Evolutionary conservation across 1,140 invertebrate genomes (phyloP).

Genomic region (Paraescarpia echinospica): DNA sequence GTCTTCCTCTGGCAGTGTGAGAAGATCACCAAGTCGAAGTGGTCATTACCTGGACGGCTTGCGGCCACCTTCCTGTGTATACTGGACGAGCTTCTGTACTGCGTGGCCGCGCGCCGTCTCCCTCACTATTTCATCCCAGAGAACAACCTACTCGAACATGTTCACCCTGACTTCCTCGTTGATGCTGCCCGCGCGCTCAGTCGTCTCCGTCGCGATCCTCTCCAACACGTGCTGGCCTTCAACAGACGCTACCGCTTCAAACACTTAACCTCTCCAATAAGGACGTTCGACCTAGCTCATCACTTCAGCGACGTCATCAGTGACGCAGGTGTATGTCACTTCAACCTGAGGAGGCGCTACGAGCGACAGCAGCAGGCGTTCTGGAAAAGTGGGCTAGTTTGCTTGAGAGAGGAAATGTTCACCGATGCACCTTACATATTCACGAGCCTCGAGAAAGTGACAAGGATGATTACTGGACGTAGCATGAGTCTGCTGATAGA

Average conservation of each 20-base stretch:
- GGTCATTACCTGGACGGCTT: neutral
- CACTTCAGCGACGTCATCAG: neutral
- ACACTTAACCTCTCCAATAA: neutral
- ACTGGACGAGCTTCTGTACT: slow-evolving; percentile 1
- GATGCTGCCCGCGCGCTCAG: neutral
- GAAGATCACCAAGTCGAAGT: neutral
- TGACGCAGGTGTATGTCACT: neutral
- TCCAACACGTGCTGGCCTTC: neutral
- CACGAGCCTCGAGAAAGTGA: neutral
- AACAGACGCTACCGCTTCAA: neutral
- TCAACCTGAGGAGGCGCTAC: neutral
- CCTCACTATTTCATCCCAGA: slow-evolving; percentile 18
- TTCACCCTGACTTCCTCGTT: neutral
- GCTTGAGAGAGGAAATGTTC: neutral
- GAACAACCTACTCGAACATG: slow-evolving; percentile 4
- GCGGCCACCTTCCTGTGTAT: neutral
- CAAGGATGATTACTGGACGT: neutral
- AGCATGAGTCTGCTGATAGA: neutral
- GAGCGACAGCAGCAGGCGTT: neutral
- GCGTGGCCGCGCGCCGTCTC: neutral
- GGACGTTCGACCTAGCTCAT: neutral
- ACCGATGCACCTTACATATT: neutral
- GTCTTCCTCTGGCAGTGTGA: slow-evolving; percentile 5
- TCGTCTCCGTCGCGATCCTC: neutral
- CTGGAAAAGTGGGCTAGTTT: neutral